A percentile compares a stretch with the other conserved stretches of the same genome.
Conservation (phyloP, 2,113 vertebrate genomes). For the Poeciliopsis prolifica region DNA sequence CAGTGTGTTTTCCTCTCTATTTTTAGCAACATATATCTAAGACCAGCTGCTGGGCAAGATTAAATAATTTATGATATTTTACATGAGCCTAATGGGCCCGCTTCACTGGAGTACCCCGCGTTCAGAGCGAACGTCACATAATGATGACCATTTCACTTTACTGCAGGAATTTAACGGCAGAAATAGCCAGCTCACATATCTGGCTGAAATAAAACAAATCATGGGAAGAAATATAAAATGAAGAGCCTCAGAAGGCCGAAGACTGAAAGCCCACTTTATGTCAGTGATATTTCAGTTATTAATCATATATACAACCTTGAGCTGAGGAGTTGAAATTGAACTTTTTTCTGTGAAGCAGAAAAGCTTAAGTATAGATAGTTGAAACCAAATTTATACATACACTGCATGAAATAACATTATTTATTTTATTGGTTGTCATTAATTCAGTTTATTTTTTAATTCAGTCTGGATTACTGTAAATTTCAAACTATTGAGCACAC, state of each 20-base stretch:
- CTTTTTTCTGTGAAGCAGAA: background rate
- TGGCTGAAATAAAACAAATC: conserved; percentile 55
- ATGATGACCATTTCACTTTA: conserved; percentile 69
- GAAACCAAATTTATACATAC: too few species aligned
- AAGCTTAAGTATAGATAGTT: too few species aligned
- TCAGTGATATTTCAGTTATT: conserved; percentile 43
- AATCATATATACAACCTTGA: conserved; percentile 41
- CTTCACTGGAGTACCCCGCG: conserved; percentile 55
- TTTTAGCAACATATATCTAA: conserved; percentile 37
- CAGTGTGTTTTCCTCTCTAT: background rate
- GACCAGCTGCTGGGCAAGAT: conserved; percentile 27
- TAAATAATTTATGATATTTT: conserved; percentile 42
- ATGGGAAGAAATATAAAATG: conserved; percentile 45
- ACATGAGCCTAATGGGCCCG: conserved; percentile 45
- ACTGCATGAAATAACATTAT: too few species aligned
- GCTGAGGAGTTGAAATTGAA: conserved; percentile 19
- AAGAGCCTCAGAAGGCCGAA: conserved; percentile 44
- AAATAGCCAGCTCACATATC: conserved; percentile 49
- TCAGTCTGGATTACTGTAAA: too few species aligned
- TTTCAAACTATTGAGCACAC: too few species aligned
- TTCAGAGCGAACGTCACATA: conserved; percentile 60
- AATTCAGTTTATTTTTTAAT: too few species aligned
- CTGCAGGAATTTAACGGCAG: conserved; percentile 70
- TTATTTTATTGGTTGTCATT: too few species aligned
- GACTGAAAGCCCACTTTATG: conserved; percentile 44